Percentiles rank a stretch among this genome's conserved stretches.
phyloP scores from a whole-genome alignment of 2,113 vertebrate species.

The Carassius gibelio region DNA sequence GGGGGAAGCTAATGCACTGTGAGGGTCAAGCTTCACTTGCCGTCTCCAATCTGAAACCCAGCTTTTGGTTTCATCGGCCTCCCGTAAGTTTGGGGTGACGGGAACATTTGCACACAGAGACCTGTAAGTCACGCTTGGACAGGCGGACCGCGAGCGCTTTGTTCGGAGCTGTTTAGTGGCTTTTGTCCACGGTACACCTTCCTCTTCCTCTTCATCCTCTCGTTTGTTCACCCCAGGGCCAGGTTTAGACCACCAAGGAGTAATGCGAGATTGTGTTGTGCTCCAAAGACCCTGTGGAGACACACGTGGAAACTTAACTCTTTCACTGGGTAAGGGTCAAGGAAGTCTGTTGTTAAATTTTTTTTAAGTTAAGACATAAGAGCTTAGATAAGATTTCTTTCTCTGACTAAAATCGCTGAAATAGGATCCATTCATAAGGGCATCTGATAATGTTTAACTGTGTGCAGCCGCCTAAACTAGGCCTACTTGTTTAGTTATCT shows the following conservation, averaged over 20 bases:
- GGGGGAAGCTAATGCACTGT: conserved; percentile 48
- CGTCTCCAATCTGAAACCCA: conserved; percentile 42
- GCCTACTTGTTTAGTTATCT: neutral
- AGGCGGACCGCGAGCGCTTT: conserved; percentile 47
- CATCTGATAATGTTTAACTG: conserved; percentile 30
- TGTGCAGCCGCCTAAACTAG: neutral
- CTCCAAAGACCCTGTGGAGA: conserved; percentile 40
- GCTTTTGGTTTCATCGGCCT: conserved; percentile 19
- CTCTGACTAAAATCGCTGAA: conserved; percentile 32
- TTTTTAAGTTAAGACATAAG: neutral
- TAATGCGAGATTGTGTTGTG: conserved; percentile 55
- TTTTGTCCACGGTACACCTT: conserved; percentile 51
- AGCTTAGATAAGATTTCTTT: conserved; percentile 37
- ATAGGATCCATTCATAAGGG: conserved; percentile 28
- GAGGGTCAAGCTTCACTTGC: conserved; percentile 59
- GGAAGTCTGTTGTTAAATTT: conserved; percentile 42
- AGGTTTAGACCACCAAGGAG: conserved; percentile 60
- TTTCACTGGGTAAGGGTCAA: conserved; percentile 49
- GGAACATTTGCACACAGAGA: conserved; percentile 38
- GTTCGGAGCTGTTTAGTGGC: conserved; percentile 57
- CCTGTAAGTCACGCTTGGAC: conserved; percentile 46
- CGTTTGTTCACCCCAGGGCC: conserved; percentile 17
- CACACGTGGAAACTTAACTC: conserved; percentile 52
- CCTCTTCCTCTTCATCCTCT: conserved; percentile 42
- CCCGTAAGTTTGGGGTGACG: conserved; percentile 23